Percentiles rank a stretch among this genome's conserved stretches.
Evolutionary conservation across 2,888 invertebrate species (phyloP).

Genomic region (Volucella bombylans): DNA sequence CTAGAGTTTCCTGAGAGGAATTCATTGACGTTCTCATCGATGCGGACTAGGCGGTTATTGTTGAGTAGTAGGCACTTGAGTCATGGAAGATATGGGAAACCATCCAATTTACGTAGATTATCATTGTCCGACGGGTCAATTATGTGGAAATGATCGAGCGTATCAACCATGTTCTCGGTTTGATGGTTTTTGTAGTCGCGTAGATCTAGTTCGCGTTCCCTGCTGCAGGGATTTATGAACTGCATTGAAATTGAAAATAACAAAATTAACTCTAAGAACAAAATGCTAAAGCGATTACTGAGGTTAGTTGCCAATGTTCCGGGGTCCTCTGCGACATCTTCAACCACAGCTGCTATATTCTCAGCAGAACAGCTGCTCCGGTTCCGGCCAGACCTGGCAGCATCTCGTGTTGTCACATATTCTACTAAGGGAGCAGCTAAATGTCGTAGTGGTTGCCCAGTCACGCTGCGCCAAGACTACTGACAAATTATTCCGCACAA

Average conservation of each 20-base stretch:
- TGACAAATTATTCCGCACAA: no score
- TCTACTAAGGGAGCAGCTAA: no score
- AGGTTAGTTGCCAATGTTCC: slow-evolving; percentile 69
- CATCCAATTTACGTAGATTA: slow-evolving; percentile 97
- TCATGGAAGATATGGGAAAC: slow-evolving; percentile 95
- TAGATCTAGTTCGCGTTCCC: slow-evolving; percentile 97
- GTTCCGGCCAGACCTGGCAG: no score
- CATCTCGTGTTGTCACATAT: no score
- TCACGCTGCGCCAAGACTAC: no score
- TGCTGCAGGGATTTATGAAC: slow-evolving; percentile 97
- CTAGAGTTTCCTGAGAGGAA: no score
- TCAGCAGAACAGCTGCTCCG: no score
- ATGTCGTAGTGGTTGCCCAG: no score
- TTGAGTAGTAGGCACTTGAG: slow-evolving; percentile 95
- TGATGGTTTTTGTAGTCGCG: slow-evolving; percentile 99
- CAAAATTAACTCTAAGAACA: slow-evolving; percentile 1
- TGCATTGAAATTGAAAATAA: slow-evolving; percentile 86
- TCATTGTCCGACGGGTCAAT: slow-evolving; percentile 99
- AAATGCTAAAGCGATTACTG: slow-evolving; percentile 28
- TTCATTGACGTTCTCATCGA: slow-evolving; percentile 93
- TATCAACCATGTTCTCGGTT: slow-evolving; percentile 99
- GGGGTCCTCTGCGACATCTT: no score
- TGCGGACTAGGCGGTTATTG: slow-evolving; percentile 97
- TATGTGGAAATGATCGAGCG: slow-evolving; percentile 99
- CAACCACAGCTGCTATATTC: no score